Base-by-base conservation (phyloP, 1,140 invertebrate species). In the Cryptotermes secundus region DNA sequence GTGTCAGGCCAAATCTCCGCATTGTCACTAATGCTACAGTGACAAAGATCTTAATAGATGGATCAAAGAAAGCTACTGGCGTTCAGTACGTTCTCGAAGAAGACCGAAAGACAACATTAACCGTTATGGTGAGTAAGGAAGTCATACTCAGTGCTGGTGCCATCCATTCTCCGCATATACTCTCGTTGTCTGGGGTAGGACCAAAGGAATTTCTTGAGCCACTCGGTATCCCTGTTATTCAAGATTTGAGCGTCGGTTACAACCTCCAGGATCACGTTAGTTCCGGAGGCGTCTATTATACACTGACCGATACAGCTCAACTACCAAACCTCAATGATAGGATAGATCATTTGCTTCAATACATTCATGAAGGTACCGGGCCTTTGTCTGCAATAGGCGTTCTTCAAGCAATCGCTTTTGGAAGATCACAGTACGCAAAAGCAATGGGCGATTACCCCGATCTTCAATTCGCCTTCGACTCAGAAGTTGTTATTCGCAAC, bases 251-350 rank as follows among this genome's bases (percentile, higher is more conserved):
- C 0, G 89, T 89, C 16, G 90, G 90, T n/a, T 85, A 87, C 80
- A 90, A 90, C 84, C 84, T 90, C 7, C 90, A 91, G 83, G 91
- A 91, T 80, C 91, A 91, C 85, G 88, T 90, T 31, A 89, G 94
- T 19, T 95, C 95, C 90, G 95, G 94, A 38, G 95, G 96, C 9
- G 88, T 96, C 35, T 96, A 95, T 0, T 96, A 96, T 88, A 88
- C 96, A 79, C 92, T 96, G 19, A 90, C 95, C 92, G 91, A 92
- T 85, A 95, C 95, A 0, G 94, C 96, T 36, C 91, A 95, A 0
- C 96, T 96, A 36, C 72, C 83, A 16, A 31, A 31, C 24, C 36
- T 45, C 4, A 45, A 82, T 38, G 24, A 45, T 9, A 38, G 81
- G 24, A 38, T 82, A 42, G 36, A 82, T 31, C 36, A 82, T 31